Evolutionary conservation across 2,888 invertebrate genomes (phyloP), one percentile per base, ranked within the genome.

Genomic region (Drosophila siamana): DNA sequence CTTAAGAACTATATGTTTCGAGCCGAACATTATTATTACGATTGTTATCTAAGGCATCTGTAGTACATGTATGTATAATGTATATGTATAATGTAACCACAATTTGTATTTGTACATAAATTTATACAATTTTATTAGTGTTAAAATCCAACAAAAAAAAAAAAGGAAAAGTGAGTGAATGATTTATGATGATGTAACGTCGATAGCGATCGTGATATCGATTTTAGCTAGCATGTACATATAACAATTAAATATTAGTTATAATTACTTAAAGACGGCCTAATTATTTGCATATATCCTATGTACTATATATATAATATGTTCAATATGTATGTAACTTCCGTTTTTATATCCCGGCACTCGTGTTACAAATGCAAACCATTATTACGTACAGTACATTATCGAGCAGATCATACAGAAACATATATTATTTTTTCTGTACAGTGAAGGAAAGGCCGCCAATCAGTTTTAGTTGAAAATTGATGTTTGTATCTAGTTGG

Each of bases 81-180:
- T 30, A 30, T 30, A 40, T 61, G 65, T 80, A 66, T 64, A 65
- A 65, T 85, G 74, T 84, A 85, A 80, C 55, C 78, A 57, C 57
- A 67, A 65, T 79, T 74, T 76, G 64, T 85, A 86, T 69, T 33
- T 86, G 83, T 84, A 84, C 69, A 84, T 86, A 84, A 66, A 72
- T 66, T 81, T 74, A 74, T 78, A 78, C 56, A 74, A 75, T 78
- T 83, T 86, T 78, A 74, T 86, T 85, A 82, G 85, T 78, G 72
- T 80, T 83, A 74, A 75, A 50, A 62, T 47, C 44, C 47, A 44
- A 36, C 51, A 55, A 57, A 19, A 36, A 57, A 50, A 55, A 64
- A 44, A 13, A 57, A n/a, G 26, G 19, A 40, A 64, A 66, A 57
- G 8, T 13, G 70, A 62, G n/a, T n/a, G 70, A 62, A 61, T 65